Percentiles rank a stretch among this genome's conserved stretches.
Conservation (phyloP, 1,140 invertebrate species). For the Octopus sinensis region DNA sequence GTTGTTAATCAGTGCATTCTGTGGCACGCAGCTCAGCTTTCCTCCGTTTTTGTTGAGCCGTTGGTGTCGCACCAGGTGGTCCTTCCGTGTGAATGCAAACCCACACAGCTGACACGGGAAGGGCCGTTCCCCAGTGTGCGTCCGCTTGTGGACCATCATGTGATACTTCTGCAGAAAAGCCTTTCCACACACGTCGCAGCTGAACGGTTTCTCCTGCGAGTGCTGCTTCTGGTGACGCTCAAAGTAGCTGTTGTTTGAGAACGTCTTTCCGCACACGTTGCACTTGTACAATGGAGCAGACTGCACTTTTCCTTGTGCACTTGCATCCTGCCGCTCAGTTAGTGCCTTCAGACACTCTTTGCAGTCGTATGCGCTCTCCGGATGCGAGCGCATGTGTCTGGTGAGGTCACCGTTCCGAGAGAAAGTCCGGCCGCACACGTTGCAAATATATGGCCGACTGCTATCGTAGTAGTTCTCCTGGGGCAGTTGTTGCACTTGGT, state of each 20-base stretch:
- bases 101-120: constrained; percentile 72
- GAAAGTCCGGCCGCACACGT: constrained; percentile 1
- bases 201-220: constrained; percentile 60
- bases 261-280: constrained; percentile 74
- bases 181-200: constrained; percentile 62
- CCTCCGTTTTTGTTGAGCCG: background rate
- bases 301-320: constrained; percentile 70
- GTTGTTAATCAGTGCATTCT: background rate
- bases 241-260: constrained; percentile 82
- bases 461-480: constrained; percentile 64
- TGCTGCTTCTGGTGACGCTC: constrained; percentile 73
- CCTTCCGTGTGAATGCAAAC: constrained; percentile 51
- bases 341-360: constrained; percentile 68
- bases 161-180: constrained; percentile 87
- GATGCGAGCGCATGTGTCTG: constrained; percentile 17
- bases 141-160: constrained; percentile 67
- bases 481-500: constrained; percentile 13
- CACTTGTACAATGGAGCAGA: constrained; percentile 77
- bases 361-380: constrained; percentile 67
- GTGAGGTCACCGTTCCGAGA: constrained; percentile 19
- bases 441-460: background rate
- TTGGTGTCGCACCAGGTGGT: constrained; percentile 20
- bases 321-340: constrained; percentile 66
- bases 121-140: constrained; percentile 63
- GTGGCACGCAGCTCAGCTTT: background rate